A percentile compares a stretch with the other conserved stretches of the same genome.
Conservation (phyloP, 2,888 invertebrate genomes). For the Elysia crispata region DNA sequence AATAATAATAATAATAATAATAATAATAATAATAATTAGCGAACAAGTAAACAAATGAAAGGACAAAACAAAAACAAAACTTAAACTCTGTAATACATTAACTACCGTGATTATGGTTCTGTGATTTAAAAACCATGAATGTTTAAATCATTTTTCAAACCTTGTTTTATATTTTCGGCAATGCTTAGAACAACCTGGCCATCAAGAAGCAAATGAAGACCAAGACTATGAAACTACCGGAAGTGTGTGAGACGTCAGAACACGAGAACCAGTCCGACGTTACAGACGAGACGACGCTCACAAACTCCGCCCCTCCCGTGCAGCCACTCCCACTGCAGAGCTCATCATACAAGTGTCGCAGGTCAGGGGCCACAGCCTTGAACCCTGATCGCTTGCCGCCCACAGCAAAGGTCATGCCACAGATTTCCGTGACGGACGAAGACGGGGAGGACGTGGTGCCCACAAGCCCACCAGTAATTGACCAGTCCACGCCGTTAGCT, state of each 20-base stretch:
- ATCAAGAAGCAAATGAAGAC: conserved; percentile 63
- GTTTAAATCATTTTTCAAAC: too few relatives aligned
- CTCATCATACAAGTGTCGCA: neutral
- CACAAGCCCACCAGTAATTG: conserved; percentile 55
- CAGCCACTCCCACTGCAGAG: neutral
- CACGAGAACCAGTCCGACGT: conserved; percentile 48
- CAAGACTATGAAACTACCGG: conserved; percentile 65
- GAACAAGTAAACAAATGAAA: too few relatives aligned
- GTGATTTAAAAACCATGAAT: too few relatives aligned
- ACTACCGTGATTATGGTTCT: too few relatives aligned
- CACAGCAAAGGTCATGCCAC: neutral
- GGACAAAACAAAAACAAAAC: too few relatives aligned
- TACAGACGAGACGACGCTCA: conserved; percentile 2
- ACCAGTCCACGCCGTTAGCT: conserved; percentile 43
- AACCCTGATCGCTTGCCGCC: neutral
- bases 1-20: too few relatives aligned
- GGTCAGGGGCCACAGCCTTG: neutral
- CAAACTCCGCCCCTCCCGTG: neutral
- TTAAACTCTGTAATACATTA: too few relatives aligned
- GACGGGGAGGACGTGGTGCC: conserved; percentile 40
- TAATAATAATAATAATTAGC: too few relatives aligned
- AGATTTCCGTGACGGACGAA: conserved; percentile 32
- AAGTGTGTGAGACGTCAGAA: conserved; percentile 64
- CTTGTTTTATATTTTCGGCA: too few relatives aligned
- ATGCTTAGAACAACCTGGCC: conserved; percentile 65